phyloP scores from a whole-genome alignment of 2,797 vertebrate genomes.

The Sebastes elongatus region DNA sequence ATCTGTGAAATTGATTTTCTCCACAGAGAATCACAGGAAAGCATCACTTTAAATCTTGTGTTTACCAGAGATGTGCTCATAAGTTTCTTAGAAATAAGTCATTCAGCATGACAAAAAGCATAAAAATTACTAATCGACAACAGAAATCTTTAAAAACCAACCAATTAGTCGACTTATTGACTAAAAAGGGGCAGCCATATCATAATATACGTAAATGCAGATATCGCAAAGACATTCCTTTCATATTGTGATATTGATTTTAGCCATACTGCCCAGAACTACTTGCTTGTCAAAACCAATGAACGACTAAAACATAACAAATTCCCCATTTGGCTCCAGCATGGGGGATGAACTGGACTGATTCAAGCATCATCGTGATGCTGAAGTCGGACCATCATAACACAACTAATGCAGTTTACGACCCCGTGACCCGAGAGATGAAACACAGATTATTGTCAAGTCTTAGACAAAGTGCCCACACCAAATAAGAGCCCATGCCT shows the following conservation, averaged over 20 bases:
- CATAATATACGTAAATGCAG: neutral
- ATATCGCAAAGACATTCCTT: neutral
- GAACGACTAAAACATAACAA: conserved; percentile 11
- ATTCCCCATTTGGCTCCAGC: neutral
- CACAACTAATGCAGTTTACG: conserved; percentile 8
- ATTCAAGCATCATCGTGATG: neutral
- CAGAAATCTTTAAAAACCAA: accelerated
- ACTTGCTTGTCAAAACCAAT: neutral
- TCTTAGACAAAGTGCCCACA: conserved; percentile 46
- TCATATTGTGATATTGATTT: neutral
- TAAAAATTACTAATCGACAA: no score
- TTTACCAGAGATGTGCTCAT: no score
- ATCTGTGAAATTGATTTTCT: no score
- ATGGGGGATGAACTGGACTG: neutral
- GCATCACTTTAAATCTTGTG: no score
- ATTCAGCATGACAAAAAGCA: no score
- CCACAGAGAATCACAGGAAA: no score
- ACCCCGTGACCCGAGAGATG: conserved; percentile 14
- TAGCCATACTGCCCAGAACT: neutral
- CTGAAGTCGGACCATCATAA: neutral
- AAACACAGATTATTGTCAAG: conserved; percentile 44
- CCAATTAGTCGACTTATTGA: no score
- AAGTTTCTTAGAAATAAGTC: no score
- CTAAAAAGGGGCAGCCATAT: neutral
- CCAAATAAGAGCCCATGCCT: conserved; percentile 22